These are phyloP conservation scores for Kryptopterus vitreolus DNA, from an alignment of 2,797 vertebrate genomes.

Conservation along the genomic window DNA sequence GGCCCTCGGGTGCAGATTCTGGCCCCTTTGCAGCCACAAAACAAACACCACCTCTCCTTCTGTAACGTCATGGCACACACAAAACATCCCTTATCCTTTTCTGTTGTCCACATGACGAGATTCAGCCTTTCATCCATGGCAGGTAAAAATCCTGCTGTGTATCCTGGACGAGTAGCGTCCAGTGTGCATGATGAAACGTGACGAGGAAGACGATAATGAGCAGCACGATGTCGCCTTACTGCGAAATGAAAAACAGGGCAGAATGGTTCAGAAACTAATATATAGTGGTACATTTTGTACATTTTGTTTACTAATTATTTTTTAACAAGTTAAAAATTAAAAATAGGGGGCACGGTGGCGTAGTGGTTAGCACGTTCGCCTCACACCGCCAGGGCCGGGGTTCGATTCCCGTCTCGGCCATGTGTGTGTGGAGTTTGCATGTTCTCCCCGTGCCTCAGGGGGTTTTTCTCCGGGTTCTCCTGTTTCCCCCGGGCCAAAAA, in stretches of 20 bases:
- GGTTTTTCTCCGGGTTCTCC: too few species aligned
- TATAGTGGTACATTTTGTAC: not conserved
- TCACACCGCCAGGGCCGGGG: too few species aligned
- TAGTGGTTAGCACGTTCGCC: too few species aligned
- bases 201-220: constrained; percentile 15
- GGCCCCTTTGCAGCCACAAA: constrained; percentile 10
- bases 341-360: too few species aligned
- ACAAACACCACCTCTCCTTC: constrained; percentile 27
- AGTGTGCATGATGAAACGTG: constrained; percentile 22
- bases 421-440: too few species aligned
- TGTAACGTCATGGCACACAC: not conserved
- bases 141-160: constrained; percentile 18
- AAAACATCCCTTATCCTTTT: constrained; percentile 6
- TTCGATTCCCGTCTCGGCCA: too few species aligned
- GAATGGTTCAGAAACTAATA: not conserved
- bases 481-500: too few species aligned
- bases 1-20: constrained; percentile 25
- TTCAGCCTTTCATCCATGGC: constrained; percentile 22
- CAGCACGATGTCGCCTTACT: constrained; percentile 30
- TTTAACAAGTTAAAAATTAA: too few species aligned
- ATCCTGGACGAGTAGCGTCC: constrained; percentile 9
- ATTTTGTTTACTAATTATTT: too few species aligned
- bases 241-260: not conserved
- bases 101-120: not conserved
- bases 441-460: too few species aligned